Evolutionary conservation across 2,888 invertebrate genomes (phyloP).

Genomic region (Metallyticus violacea): DNA sequence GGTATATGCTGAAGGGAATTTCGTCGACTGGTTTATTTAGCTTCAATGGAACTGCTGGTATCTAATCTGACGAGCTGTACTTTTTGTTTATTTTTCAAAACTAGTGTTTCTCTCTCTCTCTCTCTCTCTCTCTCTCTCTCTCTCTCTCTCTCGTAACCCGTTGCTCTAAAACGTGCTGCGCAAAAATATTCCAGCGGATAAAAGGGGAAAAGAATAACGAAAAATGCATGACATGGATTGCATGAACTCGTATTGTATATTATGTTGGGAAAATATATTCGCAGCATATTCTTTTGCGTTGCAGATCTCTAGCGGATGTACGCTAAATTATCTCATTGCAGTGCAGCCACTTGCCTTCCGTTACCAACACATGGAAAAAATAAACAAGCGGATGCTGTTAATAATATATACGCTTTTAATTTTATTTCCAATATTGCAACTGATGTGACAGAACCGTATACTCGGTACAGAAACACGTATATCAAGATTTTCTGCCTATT

Average conservation of each 20-base stretch:
- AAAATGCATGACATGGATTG: neutral
- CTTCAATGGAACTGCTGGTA: neutral
- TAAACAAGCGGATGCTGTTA: neutral
- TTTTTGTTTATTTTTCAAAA: neutral
- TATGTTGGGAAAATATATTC: neutral
- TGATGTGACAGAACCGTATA: neutral
- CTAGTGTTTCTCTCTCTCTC: neutral
- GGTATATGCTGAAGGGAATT: too few species aligned
- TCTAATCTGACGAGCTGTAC: neutral
- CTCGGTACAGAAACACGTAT: too few species aligned
- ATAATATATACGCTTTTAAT: neutral
- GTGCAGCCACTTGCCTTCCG: too few species aligned
- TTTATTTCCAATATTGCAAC: neutral
- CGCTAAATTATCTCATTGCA: neutral
- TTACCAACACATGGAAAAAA: neutral
- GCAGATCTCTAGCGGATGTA: neutral
- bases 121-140: slow-evolving; percentile 26
- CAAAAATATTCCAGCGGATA: neutral
- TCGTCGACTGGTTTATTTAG: neutral
- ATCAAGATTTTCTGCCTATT: too few species aligned
- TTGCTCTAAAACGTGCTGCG: neutral
- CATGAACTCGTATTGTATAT: neutral
- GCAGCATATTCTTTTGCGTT: neutral
- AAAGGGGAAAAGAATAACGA: neutral
- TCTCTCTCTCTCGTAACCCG: slow-evolving; percentile 1